A percentile compares a stretch with the other conserved stretches of the same genome.
phyloP scores from a whole-genome alignment of 2,113 vertebrate species.

The Holacanthus passer region DNA sequence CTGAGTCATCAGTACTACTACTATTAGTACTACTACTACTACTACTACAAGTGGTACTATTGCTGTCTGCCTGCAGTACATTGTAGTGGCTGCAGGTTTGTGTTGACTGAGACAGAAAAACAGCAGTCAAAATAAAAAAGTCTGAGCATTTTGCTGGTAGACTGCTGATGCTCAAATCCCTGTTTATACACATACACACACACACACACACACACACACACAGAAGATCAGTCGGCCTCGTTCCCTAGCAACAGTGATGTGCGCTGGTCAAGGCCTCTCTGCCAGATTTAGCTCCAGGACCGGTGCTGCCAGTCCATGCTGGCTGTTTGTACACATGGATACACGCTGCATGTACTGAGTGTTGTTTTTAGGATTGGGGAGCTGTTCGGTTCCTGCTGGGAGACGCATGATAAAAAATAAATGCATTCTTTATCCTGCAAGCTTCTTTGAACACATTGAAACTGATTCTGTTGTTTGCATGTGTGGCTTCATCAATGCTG shows the following conservation, averaged over 20 bases:
- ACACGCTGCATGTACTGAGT: not conserved
- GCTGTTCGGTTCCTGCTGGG: not conserved
- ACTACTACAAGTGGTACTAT: not conserved
- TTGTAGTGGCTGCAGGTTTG: conserved; percentile 3
- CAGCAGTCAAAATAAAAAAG: conserved; percentile 44
- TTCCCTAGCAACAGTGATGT: conserved; percentile 79
- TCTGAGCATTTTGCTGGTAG: conserved; percentile 7
- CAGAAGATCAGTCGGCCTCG: conserved; percentile 44
- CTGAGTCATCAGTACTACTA: not conserved
- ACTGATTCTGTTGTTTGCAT: conserved; percentile 10
- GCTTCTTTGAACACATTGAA: not conserved
- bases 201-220: conserved; percentile 15
- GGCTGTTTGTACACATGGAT: conserved; percentile 22
- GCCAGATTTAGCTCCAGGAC: conserved; percentile 73
- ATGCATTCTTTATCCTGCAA: not conserved
- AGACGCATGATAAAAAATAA: not conserved
- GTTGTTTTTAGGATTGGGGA: not conserved
- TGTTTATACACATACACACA: conserved; percentile 14
- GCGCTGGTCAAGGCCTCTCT: conserved; percentile 51
- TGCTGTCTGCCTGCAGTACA: conserved; percentile 13
- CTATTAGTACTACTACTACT: not conserved
- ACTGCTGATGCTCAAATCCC: conserved; percentile 38
- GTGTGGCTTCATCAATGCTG: not conserved
- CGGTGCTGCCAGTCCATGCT: conserved; percentile 1
- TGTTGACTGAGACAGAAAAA: conserved; percentile 19